Evolutionary conservation across 2,888 invertebrate species (phyloP).

Genomic region (Lordiphosa andalusiaca): DNA sequence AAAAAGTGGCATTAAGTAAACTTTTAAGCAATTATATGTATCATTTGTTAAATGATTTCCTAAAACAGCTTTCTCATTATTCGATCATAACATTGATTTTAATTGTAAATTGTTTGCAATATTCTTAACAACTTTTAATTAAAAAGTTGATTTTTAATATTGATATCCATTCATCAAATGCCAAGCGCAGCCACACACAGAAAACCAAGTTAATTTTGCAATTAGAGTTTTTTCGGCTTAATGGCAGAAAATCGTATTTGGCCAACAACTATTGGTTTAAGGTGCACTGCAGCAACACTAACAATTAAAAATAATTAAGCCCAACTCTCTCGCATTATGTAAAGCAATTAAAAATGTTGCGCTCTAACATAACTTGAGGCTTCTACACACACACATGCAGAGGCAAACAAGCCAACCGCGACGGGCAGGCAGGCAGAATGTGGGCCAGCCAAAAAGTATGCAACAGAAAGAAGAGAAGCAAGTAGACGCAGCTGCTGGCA

Average conservation of each 20-base stretch:
- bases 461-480: constrained; percentile 17
- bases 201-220: constrained; percentile 54
- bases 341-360: constrained; percentile 69
- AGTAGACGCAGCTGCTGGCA: constrained; percentile 12
- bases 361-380: constrained; percentile 4
- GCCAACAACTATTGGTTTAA: constrained; percentile 17
- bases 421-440: constrained; percentile 37
- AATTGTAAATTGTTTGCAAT: not conserved
- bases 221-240: constrained; percentile 46
- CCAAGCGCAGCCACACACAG: not conserved
- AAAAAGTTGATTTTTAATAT: constrained; percentile 46
- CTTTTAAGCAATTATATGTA: no score
- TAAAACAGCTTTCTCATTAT: no score
- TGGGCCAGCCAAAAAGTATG: constrained; percentile 43
- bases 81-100: not conserved
- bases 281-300: constrained; percentile 28
- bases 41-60: no score
- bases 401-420: constrained; percentile 44
- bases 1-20: no score
- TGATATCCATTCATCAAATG: constrained; percentile 13
- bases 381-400: constrained; percentile 13
- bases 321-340: constrained; percentile 60
- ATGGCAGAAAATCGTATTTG: constrained; percentile 26
- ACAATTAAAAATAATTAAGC: constrained; percentile 74
- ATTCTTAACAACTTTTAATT: constrained; percentile 39